Evolutionary conservation across 1,140 invertebrate species (phyloP).

Genomic region (Drosophila suzukii): DNA sequence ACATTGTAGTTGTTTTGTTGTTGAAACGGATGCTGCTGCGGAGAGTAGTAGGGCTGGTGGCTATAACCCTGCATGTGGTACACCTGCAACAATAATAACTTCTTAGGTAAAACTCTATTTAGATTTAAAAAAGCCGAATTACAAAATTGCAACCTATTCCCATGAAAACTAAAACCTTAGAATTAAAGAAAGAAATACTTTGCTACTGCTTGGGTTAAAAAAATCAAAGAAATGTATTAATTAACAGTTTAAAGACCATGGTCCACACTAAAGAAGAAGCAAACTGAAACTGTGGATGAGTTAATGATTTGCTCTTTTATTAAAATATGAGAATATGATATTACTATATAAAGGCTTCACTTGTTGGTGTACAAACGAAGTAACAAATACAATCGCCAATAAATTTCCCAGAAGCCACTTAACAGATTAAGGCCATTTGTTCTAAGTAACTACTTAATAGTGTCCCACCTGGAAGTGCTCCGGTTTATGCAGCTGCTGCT

Average conservation of each 20-base stretch:
- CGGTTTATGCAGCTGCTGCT: conserved; percentile 32
- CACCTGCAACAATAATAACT: conserved; percentile 8
- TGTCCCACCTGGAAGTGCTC: conserved; percentile 51
- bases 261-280: background rate
- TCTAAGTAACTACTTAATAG: conserved; percentile 4
- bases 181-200: no score
- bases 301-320: background rate
- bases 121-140: background rate
- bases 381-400: background rate
- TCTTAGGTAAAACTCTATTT: no score
- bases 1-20: conserved; percentile 75
- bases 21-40: conserved; percentile 66
- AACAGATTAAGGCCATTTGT: background rate
- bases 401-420: background rate
- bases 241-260: no score
- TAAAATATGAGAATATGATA: background rate
- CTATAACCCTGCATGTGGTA: conserved; percentile 61
- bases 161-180: no score
- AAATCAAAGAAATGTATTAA: no score
- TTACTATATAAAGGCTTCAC: background rate
- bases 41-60: conserved; percentile 49
- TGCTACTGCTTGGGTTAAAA: no score
- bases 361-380: background rate
- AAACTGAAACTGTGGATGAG: background rate
- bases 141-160: no score